Conservation (phyloP, 2,888 invertebrate genomes). For the Nemapogon koenigi region DNA sequence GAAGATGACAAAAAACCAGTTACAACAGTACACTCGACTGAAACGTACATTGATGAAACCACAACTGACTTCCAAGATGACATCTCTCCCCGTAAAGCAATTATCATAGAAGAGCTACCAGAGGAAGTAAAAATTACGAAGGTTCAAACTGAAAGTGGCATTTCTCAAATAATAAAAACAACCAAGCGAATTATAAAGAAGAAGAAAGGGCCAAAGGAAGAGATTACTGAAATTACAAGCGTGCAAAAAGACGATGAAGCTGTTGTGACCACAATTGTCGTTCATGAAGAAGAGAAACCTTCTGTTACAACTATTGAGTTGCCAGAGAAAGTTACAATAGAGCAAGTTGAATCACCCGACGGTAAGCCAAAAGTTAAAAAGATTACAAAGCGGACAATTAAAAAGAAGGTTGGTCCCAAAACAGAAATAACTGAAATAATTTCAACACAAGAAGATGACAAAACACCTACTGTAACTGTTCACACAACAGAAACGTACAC, state of each 20-base stretch:
- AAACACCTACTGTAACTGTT: slow-evolving; percentile 25
- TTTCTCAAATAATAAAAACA: slow-evolving; percentile 8
- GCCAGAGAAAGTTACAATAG: slow-evolving; percentile 8
- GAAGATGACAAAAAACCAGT: slow-evolving; percentile 9
- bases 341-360: slow-evolving; percentile 8
- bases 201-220: slow-evolving; percentile 26
- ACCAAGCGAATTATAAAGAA: slow-evolving; percentile 23
- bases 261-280: slow-evolving; percentile 25
- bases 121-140: slow-evolving; percentile 8
- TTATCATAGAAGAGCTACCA: slow-evolving; percentile 9
- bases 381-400: slow-evolving; percentile 17
- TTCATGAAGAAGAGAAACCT: slow-evolving; percentile 12
- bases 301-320: too few species aligned
- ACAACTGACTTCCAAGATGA: too few species aligned
- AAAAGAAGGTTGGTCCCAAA: slow-evolving; percentile 29
- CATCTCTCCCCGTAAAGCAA: slow-evolving; percentile 2
- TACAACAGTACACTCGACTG: slow-evolving; percentile 13
- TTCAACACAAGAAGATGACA: slow-evolving; percentile 39
- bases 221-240: slow-evolving; percentile 40
- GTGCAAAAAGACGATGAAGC: slow-evolving; percentile 38
- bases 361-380: slow-evolving; percentile 11
- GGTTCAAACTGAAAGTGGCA: slow-evolving; percentile 11
- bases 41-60: too few species aligned
- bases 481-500: slow-evolving; percentile 13
- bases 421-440: slow-evolving; percentile 39